These are phyloP conservation scores for Barbus barbus DNA, from an alignment of 2,113 vertebrate genomes.

Conservation along the genomic window DNA sequence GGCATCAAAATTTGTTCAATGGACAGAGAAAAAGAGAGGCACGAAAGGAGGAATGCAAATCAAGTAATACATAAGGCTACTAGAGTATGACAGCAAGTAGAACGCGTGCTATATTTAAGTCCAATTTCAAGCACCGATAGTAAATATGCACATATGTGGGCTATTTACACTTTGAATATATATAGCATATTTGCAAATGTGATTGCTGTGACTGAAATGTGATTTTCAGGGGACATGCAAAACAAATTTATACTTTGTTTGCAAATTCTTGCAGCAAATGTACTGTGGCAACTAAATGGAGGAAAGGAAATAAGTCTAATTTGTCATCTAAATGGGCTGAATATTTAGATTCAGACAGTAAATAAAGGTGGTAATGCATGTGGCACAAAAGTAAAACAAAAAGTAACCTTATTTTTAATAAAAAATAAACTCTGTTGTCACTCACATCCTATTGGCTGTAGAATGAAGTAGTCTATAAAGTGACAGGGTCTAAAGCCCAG, in stretches of 20 bases:
- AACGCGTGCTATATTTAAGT: neutral
- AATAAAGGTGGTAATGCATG: neutral
- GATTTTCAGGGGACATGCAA: neutral
- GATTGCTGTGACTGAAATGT: neutral
- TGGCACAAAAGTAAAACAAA: neutral
- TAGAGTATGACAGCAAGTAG: neutral
- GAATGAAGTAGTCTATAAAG: neutral
- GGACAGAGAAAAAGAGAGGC: neutral
- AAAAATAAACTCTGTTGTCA: neutral
- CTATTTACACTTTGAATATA: neutral
- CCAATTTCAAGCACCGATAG: neutral
- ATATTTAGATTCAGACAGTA: slow-evolving; percentile 8
- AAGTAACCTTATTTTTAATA: neutral
- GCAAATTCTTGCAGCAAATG: neutral
- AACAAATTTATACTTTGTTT: slow-evolving; percentile 19
- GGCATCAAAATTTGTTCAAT: neutral
- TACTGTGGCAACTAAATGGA: neutral
- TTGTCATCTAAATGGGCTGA: slow-evolving; percentile 1
- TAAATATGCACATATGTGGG: neutral
- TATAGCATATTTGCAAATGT: neutral
- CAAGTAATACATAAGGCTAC: neutral
- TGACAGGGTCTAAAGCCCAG: neutral
- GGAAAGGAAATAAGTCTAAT: slow-evolving; percentile 5
- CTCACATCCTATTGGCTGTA: neutral
- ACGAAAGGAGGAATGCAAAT: neutral